Conservation (phyloP, 1,140 invertebrate genomes). For the Drosophila pachea region DNA sequence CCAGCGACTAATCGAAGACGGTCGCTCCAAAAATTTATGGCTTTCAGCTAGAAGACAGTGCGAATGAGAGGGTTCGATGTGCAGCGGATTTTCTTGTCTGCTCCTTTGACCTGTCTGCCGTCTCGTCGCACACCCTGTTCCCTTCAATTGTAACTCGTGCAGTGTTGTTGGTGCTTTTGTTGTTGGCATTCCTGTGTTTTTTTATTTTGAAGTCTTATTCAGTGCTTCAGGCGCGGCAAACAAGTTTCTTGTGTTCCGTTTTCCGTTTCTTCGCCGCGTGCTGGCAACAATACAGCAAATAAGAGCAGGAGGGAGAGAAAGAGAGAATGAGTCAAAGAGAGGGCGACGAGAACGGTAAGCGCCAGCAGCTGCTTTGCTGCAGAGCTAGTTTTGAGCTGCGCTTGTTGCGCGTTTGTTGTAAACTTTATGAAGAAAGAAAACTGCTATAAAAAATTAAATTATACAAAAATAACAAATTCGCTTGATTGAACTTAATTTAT, state of each 20-base stretch:
- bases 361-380: slow-evolving; percentile 69
- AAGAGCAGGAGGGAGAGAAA: slow-evolving; percentile 19
- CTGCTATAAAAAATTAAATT: neutral
- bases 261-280: slow-evolving; percentile 26
- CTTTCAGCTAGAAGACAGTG: slow-evolving; percentile 24
- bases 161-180: slow-evolving; percentile 40
- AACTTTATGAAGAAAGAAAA: slow-evolving; percentile 43
- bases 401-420: slow-evolving; percentile 66
- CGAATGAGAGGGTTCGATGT: slow-evolving; percentile 3
- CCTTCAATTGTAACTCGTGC: slow-evolving; percentile 22
- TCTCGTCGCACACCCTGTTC: slow-evolving; percentile 19
- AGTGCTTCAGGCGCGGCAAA: slow-evolving; percentile 58
- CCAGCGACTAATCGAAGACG: slow-evolving; percentile 64
- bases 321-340: slow-evolving; percentile 27
- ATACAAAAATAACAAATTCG: slow-evolving; percentile 18
- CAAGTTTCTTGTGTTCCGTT: slow-evolving; percentile 69
- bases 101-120: slow-evolving; percentile 70
- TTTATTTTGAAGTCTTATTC: slow-evolving; percentile 37
- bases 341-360: slow-evolving; percentile 31
- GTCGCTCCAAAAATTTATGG: slow-evolving; percentile 61
- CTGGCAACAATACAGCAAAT: slow-evolving; percentile 18
- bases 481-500: too few relatives aligned
- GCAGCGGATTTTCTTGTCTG: slow-evolving; percentile 38
- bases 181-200: slow-evolving; percentile 54
- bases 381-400: slow-evolving; percentile 57